These are phyloP conservation scores for Oreochromis niloticus DNA, from an alignment of 2,113 vertebrate species.

Conservation along the genomic window DNA sequence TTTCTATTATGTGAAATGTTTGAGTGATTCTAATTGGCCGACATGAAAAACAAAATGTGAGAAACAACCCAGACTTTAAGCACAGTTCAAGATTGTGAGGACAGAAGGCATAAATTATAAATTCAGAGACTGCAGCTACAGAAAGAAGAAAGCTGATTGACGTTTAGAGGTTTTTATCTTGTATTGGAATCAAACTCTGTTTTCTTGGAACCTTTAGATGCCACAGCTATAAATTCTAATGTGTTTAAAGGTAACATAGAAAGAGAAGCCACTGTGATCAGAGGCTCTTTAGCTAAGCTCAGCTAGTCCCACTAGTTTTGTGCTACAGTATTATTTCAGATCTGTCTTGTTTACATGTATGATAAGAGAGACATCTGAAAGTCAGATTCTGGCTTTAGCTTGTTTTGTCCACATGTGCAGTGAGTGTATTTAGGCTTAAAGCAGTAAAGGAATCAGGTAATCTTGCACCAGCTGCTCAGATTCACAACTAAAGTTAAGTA, in stretches of 20 bases:
- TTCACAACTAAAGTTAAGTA: neutral
- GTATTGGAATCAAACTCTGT: neutral
- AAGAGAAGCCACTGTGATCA: neutral
- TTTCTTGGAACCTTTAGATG: neutral
- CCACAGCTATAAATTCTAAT: neutral
- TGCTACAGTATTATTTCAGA: neutral
- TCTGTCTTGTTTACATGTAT: neutral
- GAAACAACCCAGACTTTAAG: too few relatives aligned
- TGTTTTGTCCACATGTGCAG: neutral
- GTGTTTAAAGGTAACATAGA: neutral
- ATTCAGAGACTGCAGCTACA: too few relatives aligned
- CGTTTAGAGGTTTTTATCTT: neutral
- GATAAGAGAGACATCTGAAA: neutral
- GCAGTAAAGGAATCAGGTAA: neutral
- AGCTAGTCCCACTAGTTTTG: neutral
- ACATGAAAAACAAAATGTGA: too few relatives aligned
- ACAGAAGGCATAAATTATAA: too few relatives aligned
- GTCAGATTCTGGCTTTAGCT: neutral
- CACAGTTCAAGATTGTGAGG: too few relatives aligned
- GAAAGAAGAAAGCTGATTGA: neutral
- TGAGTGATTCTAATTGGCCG: neutral
- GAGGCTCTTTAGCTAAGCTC: neutral
- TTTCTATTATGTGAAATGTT: neutral
- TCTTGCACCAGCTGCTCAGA: neutral
- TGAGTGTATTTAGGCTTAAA: neutral